Evolutionary conservation across 2,797 vertebrate genomes (phyloP).

Genomic region (Emys orbicularis): DNA sequence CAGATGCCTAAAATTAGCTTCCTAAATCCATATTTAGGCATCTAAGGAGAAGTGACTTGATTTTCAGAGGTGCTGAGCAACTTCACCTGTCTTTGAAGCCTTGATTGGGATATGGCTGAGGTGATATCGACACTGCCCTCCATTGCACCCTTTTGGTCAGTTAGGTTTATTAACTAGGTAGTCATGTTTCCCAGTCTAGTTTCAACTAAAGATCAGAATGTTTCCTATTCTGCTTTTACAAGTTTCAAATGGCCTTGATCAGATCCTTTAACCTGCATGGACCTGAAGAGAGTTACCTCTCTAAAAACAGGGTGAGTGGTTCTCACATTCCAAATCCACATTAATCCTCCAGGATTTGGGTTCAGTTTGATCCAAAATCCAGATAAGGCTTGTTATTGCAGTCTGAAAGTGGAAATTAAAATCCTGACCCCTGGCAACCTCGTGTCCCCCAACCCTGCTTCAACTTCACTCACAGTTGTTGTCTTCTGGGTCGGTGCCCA

Average conservation of each 20-base stretch:
- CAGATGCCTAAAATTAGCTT: no score
- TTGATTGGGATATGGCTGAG: background rate
- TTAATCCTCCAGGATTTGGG: background rate
- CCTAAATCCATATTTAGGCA: no score
- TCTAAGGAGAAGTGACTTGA: no score
- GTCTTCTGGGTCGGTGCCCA: background rate
- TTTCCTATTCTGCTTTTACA: background rate
- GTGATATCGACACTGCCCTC: background rate
- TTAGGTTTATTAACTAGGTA: background rate
- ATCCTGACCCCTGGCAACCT: background rate
- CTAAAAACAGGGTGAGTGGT: background rate
- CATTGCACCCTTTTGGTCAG: background rate
- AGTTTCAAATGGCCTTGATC: conserved; percentile 28
- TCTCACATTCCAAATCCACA: no score
- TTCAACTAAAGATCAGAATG: background rate
- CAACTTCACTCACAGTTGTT: background rate
- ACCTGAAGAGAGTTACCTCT: conserved; percentile 24
- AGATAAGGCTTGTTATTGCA: background rate
- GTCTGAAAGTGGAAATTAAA: background rate
- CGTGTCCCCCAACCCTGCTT: background rate
- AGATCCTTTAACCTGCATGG: background rate
- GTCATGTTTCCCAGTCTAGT: background rate
- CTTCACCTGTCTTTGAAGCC: background rate
- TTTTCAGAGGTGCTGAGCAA: conserved; percentile 4
- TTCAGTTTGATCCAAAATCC: background rate